Percentiles rank a stretch among this genome's conserved stretches.
phyloP scores from a whole-genome alignment of 1,140 invertebrate species.

The Pseudomyrmex concolor region DNA sequence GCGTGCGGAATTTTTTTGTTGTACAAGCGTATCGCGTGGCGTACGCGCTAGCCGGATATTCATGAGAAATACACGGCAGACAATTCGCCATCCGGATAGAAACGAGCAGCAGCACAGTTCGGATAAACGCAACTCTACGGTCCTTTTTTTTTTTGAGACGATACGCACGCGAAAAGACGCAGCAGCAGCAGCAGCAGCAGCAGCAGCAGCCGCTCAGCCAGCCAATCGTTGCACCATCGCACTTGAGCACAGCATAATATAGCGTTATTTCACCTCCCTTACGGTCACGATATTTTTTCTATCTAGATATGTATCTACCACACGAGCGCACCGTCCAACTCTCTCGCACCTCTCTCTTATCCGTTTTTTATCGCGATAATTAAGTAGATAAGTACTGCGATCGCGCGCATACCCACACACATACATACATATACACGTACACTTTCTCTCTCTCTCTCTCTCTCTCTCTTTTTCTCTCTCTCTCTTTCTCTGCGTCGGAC shows the following conservation, averaged over 20 bases:
- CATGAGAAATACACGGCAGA: background rate
- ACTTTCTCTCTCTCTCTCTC: background rate
- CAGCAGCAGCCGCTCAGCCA: conserved; percentile 66
- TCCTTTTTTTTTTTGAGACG: conserved; percentile 44
- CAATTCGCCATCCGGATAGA: conserved; percentile 38
- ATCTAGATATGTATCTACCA: conserved; percentile 68
- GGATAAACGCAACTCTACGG: conserved; percentile 61
- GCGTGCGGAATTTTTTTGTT: conserved; percentile 18
- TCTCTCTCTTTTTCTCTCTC: too few species aligned
- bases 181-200: conserved; percentile 65
- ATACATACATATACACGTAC: too few species aligned
- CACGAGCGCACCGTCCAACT: conserved; percentile 63
- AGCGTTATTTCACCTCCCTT: conserved; percentile 52
- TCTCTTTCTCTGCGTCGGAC: background rate
- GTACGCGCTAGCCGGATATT: background rate
- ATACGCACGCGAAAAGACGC: conserved; percentile 51
- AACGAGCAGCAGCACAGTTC: conserved; percentile 21
- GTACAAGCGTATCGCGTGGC: background rate
- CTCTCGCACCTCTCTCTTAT: conserved; percentile 59
- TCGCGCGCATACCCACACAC: background rate
- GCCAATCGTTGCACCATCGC: conserved; percentile 70
- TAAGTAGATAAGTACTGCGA: conserved; percentile 61
- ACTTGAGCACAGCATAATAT: conserved; percentile 75
- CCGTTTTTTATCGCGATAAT: conserved; percentile 44
- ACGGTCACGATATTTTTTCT: conserved; percentile 62